Evolutionary conservation across 2,113 vertebrate genomes (phyloP), one percentile per base, ranked within the genome.

Genomic region (Willisornis vidua): DNA sequence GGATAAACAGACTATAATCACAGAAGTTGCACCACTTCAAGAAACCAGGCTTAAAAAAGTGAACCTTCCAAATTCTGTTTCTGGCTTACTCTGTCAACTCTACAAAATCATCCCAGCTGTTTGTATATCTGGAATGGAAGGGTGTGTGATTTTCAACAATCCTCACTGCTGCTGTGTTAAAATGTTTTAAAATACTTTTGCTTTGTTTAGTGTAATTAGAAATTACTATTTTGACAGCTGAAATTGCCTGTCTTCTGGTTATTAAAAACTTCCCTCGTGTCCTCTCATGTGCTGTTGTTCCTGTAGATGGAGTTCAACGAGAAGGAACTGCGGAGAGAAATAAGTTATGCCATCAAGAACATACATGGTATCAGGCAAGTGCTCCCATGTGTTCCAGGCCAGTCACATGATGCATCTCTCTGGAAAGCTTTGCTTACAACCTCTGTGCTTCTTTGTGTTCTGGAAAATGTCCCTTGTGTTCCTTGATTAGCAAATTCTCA

Each of bases 341-440:
- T 99, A 91, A 99, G 98, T 95, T 99, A 98, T 19, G 99, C 99
- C 59, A 99, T 99, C 97, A 99, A 98, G 97, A 99, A 99, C 96
- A 99, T 99, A 77, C 98, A 99, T 2, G 99, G 99, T 4, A 98
- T 99, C 98, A 99, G 99, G 99, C 98, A 97, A 97, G 97, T 96
- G 74, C 35, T 82, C 52, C 41, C 6, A 0, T 33, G 33, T 93
- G 70, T 67, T 55, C 46, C 49, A 66, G 24, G 9, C 48, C 67
- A n/a, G 3, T 39, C 46, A 19, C 18, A 3, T n/a, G 39, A 2
- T 4, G 26, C 61, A 79, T 52, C 24, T 29, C 39, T 85, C 77
- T 46, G 2, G 3, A 67, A 78, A 88, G 31, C 6, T 8, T 35
- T 85, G 41, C n/a, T 76, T 35, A 18, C 33, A 73, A 43, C 29